Conservation (phyloP, 2,888 invertebrate genomes). For the Cepaea hortensis region DNA sequence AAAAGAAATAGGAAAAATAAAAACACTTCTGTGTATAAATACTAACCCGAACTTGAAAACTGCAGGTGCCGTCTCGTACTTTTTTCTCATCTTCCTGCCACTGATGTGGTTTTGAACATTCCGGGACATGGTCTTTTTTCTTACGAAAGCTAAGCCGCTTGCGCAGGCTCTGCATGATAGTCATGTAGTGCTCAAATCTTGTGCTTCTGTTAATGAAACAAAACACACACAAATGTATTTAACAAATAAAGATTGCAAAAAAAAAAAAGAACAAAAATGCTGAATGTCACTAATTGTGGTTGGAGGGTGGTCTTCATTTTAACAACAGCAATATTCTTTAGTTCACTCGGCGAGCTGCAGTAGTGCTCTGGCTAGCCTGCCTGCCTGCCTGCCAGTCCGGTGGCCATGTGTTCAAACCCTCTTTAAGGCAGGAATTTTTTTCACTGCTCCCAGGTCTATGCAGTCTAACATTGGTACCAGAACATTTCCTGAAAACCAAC, state of each 20-base stretch:
- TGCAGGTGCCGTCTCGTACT: slow-evolving; percentile 95
- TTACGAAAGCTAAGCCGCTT: slow-evolving; percentile 82
- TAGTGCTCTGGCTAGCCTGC: too few species aligned
- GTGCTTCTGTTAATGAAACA: slow-evolving; percentile 47
- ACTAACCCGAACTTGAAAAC: slow-evolving; percentile 92
- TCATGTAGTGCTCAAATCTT: slow-evolving; percentile 49
- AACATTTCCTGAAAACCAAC: too few species aligned
- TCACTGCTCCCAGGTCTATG: too few species aligned
- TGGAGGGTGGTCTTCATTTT: neutral
- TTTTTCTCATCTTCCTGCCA: slow-evolving; percentile 99
- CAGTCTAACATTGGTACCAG: too few species aligned
- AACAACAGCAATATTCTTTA: neutral
- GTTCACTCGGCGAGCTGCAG: too few species aligned
- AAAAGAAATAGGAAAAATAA: neutral
- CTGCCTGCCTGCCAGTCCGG: too few species aligned
- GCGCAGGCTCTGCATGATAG: slow-evolving; percentile 73
- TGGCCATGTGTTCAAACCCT: too few species aligned
- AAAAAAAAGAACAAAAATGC: too few species aligned
- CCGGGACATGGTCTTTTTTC: slow-evolving; percentile 82
- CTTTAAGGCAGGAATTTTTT: too few species aligned
- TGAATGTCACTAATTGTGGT: too few species aligned
- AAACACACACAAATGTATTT: neutral
- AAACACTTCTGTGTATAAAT: neutral
- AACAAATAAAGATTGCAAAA: too few species aligned
- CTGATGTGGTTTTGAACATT: slow-evolving; percentile 96